Base-by-base conservation (phyloP, 2,888 invertebrate genomes). In the Xanthia icteritia region DNA sequence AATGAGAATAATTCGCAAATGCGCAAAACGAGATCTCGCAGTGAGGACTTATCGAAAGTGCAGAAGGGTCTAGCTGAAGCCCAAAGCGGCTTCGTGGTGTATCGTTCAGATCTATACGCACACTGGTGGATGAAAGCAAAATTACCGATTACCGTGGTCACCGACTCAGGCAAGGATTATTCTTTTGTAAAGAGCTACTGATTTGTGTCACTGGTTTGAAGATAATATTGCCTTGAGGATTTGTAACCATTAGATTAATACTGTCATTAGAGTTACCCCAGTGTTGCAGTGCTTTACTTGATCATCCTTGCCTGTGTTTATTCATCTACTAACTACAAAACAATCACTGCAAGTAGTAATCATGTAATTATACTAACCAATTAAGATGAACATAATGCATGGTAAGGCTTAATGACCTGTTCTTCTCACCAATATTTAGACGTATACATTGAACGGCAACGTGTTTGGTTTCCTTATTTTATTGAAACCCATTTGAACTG, bases 81-180 rank as follows among this genome's bases (percentile, higher is more conserved):
- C 73, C 94, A 95, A 85, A 93, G 94, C 86, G 96, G 96, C 82
- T 96, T 96, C 88, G 94, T 97, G 94, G 97, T 98, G 92, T 99
- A 98, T 95, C 98, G 98, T 80, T 98, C 98, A 68, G 98, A 98
- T 91, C 97, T 99, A 94, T 99, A 99, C 94, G 98, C 98, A 84
- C 99, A 99, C 96, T 99, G 99, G 99, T 99, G 98, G 98, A 98
- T 98, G 97, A 99, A 99, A 97, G 98, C 98, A 92, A 98, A 98
- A 92, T 97, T 98, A 92, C 98, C 98, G 85, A 97, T 97, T 88
- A 97, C 96, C 90, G 97, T 97, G 94, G 96, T 97, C 96, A 96
- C 94, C 95, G 96, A 96, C 96, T 96, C 97, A 93, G 97, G 97
- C 94, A 97, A 97, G 94, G 96, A 97, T 93, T 94, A 97, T 92